Conservation (phyloP, 2,113 vertebrate species). For the Gracilinanus agilis region DNA sequence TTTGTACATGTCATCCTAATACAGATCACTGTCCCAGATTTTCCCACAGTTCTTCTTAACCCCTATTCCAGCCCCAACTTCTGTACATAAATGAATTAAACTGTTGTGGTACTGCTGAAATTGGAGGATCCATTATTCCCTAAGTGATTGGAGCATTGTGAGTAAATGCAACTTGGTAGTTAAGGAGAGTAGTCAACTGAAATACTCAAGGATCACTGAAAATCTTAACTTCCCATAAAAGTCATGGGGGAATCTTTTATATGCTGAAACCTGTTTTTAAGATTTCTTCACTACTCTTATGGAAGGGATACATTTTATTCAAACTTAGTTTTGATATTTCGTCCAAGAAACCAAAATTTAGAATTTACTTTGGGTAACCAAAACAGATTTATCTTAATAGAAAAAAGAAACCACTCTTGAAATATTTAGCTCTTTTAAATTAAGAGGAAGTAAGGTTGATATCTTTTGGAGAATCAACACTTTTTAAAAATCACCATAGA, state of each 20-base stretch:
- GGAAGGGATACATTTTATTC: not conserved
- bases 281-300: not conserved
- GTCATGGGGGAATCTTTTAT: not conserved
- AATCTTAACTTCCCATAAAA: not conserved
- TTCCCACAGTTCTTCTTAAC: not conserved
- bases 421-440: constrained; percentile 8
- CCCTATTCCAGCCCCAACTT: not conserved
- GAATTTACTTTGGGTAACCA: not conserved
- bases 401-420: constrained; percentile 8
- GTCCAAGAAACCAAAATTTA: not conserved
- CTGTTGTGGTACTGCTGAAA: not conserved
- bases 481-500: not conserved
- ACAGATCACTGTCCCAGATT: not conserved
- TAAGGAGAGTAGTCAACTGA: not conserved
- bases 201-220: not conserved
- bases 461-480: not conserved
- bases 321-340: not conserved
- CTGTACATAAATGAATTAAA: not conserved
- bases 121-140: not conserved
- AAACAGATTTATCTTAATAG: not conserved
- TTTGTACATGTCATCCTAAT: not conserved
- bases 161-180: not conserved
- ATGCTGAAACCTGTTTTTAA: not conserved
- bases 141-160: not conserved
- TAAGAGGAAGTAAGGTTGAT: constrained; percentile 9